Conservation (phyloP, 2,113 vertebrate genomes). For the Poecilia latipinna region DNA sequence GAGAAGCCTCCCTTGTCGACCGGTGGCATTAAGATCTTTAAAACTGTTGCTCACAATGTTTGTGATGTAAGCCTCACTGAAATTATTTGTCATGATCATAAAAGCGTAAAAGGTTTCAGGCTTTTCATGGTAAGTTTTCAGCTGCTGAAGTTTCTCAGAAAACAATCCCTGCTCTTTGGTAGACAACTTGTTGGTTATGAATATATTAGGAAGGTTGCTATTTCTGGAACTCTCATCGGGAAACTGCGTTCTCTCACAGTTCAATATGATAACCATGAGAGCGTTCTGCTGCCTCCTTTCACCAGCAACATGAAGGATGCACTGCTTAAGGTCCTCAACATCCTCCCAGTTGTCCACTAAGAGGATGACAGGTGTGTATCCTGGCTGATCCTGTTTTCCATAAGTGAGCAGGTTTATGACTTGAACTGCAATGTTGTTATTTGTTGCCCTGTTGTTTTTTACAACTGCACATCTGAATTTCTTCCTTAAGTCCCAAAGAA, state of each 20-base stretch:
- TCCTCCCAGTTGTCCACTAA: slow-evolving; percentile 62
- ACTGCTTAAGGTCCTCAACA: slow-evolving; percentile 40
- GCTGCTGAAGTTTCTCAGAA: slow-evolving; percentile 37
- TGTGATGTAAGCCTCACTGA: slow-evolving; percentile 45
- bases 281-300: slow-evolving; percentile 1
- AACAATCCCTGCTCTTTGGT: slow-evolving; percentile 48
- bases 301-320: slow-evolving; percentile 32
- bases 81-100: slow-evolving; percentile 67
- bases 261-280: slow-evolving; percentile 51
- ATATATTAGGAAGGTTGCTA: slow-evolving; percentile 32
- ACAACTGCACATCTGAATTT: slow-evolving; percentile 64
- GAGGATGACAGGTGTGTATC: slow-evolving; percentile 53
- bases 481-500: slow-evolving; percentile 51
- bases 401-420: slow-evolving; percentile 49
- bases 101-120: slow-evolving; percentile 67
- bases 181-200: slow-evolving; percentile 49
- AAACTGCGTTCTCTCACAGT: slow-evolving; percentile 50
- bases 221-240: slow-evolving; percentile 18
- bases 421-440: slow-evolving; percentile 40
- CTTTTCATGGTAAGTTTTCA: slow-evolving; percentile 40
- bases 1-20: slow-evolving; percentile 13
- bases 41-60: slow-evolving; percentile 54
- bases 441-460: slow-evolving; percentile 54
- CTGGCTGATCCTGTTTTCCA: slow-evolving; percentile 48
- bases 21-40: slow-evolving; percentile 37